Conservation (phyloP, 2,797 vertebrate species). For the Poeciliopsis infans region DNA sequence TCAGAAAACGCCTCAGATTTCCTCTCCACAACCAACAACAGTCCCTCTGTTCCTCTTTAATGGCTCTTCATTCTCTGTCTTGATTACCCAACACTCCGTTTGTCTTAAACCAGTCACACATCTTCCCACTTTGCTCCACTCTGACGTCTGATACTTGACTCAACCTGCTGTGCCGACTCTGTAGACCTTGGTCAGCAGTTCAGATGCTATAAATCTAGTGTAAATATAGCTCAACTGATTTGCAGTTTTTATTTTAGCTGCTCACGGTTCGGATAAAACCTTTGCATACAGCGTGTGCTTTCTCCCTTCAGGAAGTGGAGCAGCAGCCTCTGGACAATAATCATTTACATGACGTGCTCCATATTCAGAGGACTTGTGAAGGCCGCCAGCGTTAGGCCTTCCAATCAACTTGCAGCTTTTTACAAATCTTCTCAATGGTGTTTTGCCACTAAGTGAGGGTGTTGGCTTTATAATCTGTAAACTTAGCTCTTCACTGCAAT, state of each 20-base stretch:
- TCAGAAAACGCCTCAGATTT: slow-evolving; percentile 48
- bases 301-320: slow-evolving; percentile 61
- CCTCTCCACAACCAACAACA: slow-evolving; percentile 47
- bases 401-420: slow-evolving; percentile 38
- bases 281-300: slow-evolving; percentile 58
- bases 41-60: slow-evolving; percentile 48
- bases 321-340: slow-evolving; percentile 73
- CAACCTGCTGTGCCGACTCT: slow-evolving; percentile 14
- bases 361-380: slow-evolving; percentile 64
- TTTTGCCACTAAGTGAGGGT: slow-evolving; percentile 3
- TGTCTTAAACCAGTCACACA: slow-evolving; percentile 22
- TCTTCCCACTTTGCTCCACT: slow-evolving; percentile 4
- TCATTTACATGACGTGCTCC: slow-evolving; percentile 78
- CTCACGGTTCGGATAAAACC: slow-evolving; percentile 36
- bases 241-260: slow-evolving; percentile 32
- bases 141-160: slow-evolving; percentile 15
- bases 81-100: slow-evolving; percentile 44
- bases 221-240: slow-evolving; percentile 39
- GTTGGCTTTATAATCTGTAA: slow-evolving; percentile 1
- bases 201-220: slow-evolving; percentile 27
- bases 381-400: slow-evolving; percentile 40
- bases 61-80: slow-evolving; percentile 35
- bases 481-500: not conserved
- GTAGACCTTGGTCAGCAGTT: slow-evolving; percentile 48
- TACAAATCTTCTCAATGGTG: slow-evolving; percentile 30